Conservation (phyloP, 2,888 invertebrate species). For the Quadriops clusia region DNA sequence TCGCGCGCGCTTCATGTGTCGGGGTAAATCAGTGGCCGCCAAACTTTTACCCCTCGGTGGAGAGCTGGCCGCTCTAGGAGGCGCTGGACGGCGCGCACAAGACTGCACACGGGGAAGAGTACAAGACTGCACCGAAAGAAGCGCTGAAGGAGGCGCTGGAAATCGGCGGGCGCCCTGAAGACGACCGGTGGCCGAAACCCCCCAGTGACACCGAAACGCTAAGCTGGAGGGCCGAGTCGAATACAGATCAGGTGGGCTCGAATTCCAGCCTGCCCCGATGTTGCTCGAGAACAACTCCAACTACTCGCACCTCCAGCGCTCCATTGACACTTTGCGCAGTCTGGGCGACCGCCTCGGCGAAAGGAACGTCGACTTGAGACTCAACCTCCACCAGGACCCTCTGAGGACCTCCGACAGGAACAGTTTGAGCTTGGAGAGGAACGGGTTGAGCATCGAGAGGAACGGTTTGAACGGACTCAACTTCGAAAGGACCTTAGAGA, state of each 20-base stretch:
- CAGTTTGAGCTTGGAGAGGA: constrained; percentile 13
- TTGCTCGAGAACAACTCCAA: constrained; percentile 32
- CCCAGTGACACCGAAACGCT: no score
- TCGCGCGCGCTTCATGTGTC: no score
- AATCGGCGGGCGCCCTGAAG: no score
- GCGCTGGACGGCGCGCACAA: no score
- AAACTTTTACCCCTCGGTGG: constrained; percentile 9
- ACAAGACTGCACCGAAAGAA: no score
- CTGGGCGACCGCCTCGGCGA: constrained; percentile 35
- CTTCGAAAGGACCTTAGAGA: no score
- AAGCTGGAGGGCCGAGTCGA: constrained; percentile 36
- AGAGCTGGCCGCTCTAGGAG: no score
- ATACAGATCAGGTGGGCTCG: constrained; percentile 34
- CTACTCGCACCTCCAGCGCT: constrained; percentile 33
- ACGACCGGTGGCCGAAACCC: no score
- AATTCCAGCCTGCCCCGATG: constrained; percentile 34
- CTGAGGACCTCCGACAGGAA: constrained; percentile 24
- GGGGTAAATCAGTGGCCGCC: neutral
- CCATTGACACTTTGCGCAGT: constrained; percentile 34
- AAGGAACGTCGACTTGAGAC: constrained; percentile 32
- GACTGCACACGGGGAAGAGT: no score
- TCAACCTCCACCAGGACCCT: constrained; percentile 31
- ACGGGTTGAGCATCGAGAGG: constrained; percentile 8
- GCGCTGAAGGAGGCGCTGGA: constrained; percentile 2
- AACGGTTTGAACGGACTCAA: constrained; percentile 5